Conservation (phyloP, 1,140 invertebrate genomes). For the Palaemon carinicauda region DNA sequence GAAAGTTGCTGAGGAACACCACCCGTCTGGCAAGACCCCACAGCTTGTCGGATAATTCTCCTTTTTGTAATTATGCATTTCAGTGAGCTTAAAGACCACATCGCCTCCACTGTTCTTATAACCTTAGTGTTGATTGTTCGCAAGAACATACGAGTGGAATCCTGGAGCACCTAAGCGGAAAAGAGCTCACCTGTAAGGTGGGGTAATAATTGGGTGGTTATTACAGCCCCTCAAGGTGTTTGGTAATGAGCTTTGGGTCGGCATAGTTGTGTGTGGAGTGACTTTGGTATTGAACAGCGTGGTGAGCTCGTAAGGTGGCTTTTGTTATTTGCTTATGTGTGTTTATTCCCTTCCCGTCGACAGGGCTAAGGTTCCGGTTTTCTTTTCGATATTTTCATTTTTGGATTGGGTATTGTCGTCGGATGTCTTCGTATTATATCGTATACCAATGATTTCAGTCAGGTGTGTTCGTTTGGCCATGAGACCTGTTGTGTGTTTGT, state of each 20-base stretch:
- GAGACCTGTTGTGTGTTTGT: no score
- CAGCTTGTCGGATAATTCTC: constrained; percentile 36
- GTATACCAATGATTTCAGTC: no score
- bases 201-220: not conserved
- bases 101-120: constrained; percentile 26
- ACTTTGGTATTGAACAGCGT: no score
- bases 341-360: no score
- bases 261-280: no score
- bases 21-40: constrained; percentile 21
- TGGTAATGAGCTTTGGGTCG: not conserved
- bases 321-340: no score
- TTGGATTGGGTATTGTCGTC: not conserved
- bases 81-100: constrained; percentile 45
- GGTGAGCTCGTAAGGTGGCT: no score
- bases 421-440: no score
- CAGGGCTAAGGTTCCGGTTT: not conserved
- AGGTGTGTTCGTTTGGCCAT: no score
- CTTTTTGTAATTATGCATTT: constrained; percentile 55
- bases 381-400: not conserved
- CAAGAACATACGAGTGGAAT: constrained; percentile 12
- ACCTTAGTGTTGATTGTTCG: constrained; percentile 19
- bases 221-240: constrained; percentile 19
- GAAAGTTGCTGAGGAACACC: not conserved
- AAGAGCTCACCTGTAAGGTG: not conserved
- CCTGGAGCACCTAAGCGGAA: not conserved